These are phyloP conservation scores for Sminthurinus aureus DNA, from an alignment of 2,888 invertebrate genomes.

Conservation along the genomic window DNA sequence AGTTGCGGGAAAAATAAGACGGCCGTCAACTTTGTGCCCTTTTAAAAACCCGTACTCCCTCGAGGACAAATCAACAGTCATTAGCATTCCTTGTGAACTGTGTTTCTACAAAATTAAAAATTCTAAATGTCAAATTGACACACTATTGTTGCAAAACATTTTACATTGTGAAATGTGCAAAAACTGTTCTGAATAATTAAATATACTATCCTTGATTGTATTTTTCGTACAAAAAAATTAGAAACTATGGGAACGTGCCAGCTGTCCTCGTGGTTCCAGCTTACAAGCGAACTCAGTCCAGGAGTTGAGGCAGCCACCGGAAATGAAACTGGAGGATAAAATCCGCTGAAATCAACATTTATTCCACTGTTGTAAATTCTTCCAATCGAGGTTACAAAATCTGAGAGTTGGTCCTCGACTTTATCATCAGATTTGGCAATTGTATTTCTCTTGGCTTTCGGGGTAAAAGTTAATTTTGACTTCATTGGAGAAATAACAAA, in stretches of 20 bases:
- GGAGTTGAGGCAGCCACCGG: conserved; percentile 89
- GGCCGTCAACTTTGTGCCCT: conserved; percentile 86
- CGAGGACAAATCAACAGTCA: too few species aligned
- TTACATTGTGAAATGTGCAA: too few species aligned
- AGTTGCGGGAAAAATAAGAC: too few species aligned
- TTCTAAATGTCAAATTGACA: too few species aligned
- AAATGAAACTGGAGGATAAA: conserved; percentile 79
- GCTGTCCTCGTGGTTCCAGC: conserved; percentile 78
- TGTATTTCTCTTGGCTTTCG: too few species aligned
- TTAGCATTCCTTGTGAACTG: too few species aligned
- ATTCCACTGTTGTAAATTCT: conserved; percentile 81
- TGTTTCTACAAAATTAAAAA: too few species aligned
- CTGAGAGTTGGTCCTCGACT: conserved; percentile 83
- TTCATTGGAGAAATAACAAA: not conserved
- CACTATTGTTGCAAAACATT: too few species aligned
- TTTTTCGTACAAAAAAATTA: not conserved
- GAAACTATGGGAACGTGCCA: conserved; percentile 61
- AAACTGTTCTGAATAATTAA: too few species aligned
- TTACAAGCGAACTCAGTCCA: conserved; percentile 81
- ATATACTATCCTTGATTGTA: too few species aligned
- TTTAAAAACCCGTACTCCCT: conserved; percentile 76
- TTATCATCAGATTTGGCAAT: conserved; percentile 76
- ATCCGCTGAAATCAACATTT: conserved; percentile 74
- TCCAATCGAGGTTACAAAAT: too few species aligned
- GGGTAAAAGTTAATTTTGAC: conserved; percentile 73